Evolutionary conservation across 1,140 invertebrate genomes (phyloP).

Genomic region (Phthorimaea operculella): DNA sequence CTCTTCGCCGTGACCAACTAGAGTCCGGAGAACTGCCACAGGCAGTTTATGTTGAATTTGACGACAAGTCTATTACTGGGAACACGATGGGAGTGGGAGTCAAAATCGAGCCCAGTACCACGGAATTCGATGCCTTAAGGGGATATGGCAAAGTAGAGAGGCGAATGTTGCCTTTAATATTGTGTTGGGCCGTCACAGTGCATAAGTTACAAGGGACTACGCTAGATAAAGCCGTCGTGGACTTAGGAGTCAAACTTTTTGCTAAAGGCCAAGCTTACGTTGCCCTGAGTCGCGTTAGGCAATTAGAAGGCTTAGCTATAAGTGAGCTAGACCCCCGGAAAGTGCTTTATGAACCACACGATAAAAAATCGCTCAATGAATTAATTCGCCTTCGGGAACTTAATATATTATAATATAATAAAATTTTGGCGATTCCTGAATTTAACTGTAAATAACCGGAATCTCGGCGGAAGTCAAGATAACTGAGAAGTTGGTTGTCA

Average conservation of each 20-base stretch:
- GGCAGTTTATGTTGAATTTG: neutral
- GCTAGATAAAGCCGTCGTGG: neutral
- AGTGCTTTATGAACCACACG: neutral
- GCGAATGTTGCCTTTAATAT: constrained; percentile 2
- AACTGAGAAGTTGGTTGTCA: too few species aligned
- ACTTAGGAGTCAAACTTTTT: constrained; percentile 3
- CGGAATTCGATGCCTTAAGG: neutral
- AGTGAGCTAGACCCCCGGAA: neutral
- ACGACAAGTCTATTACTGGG: neutral
- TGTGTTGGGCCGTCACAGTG: constrained; percentile 1
- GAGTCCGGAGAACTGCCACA: neutral
- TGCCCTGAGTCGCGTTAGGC: constrained; percentile 3
- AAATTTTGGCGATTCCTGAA: too few species aligned
- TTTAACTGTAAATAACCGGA: too few species aligned
- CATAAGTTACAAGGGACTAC: constrained; percentile 7
- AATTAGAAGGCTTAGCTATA: neutral
- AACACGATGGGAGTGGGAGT: neutral
- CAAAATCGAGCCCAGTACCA: neutral
- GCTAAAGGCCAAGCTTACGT: constrained; percentile 5
- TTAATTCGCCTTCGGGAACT: too few species aligned
- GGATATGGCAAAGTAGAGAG: constrained; percentile 1
- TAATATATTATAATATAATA: too few species aligned
- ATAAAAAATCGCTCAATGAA: neutral
- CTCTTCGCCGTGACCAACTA: constrained; percentile 22
- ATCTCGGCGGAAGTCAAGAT: too few species aligned